Percentiles rank a stretch among this genome's conserved stretches.
Evolutionary conservation across 2,113 vertebrate species (phyloP).

Genomic region (Cacatua alba): DNA sequence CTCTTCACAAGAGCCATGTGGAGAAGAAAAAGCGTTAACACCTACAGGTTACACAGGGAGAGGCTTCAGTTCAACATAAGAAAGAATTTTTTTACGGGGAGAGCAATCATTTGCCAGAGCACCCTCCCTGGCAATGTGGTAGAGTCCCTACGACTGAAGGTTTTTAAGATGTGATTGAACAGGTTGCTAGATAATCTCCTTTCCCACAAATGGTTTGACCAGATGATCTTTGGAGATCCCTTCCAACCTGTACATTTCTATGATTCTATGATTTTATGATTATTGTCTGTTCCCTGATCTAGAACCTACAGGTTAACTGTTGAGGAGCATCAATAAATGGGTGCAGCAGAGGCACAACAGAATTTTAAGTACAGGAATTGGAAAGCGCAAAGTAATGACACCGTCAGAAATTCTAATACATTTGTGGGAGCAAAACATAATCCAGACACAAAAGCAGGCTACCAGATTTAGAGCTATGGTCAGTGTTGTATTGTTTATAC

Average conservation of each 20-base stretch:
- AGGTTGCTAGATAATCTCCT: background rate
- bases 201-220: background rate
- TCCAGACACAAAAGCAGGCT: background rate
- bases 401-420: background rate
- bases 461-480: background rate
- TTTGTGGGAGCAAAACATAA: background rate
- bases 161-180: background rate
- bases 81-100: background rate
- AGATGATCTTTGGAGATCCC: background rate
- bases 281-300: background rate
- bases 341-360: background rate
- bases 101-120: background rate
- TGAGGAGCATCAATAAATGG: background rate
- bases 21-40: background rate
- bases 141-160: accelerated
- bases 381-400: background rate
- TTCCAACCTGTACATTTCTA: background rate
- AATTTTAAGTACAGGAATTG: background rate
- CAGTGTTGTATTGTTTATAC: background rate
- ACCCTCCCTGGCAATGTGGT: accelerated
- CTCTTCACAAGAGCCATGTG: background rate
- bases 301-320: background rate
- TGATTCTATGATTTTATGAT: too few species aligned
- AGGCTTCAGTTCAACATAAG: background rate
- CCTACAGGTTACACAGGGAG: background rate